Evolutionary conservation across 2,113 vertebrate genomes (phyloP).

Genomic region (Ictalurus furcatus): DNA sequence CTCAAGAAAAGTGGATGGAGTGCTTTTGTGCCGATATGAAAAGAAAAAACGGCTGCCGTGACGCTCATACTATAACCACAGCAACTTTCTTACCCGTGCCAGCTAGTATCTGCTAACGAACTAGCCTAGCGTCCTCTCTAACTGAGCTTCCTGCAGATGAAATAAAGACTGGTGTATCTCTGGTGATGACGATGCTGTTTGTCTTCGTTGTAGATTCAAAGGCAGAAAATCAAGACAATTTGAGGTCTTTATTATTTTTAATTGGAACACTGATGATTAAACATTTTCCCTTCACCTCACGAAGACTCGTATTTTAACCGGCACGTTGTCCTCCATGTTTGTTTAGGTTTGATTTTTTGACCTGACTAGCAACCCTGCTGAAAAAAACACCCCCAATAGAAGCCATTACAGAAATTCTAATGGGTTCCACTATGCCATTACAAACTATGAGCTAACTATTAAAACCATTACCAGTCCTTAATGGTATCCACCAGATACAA

Average conservation of each 20-base stretch:
- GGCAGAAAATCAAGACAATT: neutral
- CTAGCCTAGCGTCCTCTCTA: neutral
- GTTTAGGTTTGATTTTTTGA: too few relatives aligned
- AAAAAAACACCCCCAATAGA: too few relatives aligned
- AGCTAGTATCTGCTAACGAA: neutral
- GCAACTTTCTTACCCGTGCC: neutral
- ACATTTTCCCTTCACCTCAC: neutral
- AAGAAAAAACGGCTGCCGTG: neutral
- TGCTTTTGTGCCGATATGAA: neutral
- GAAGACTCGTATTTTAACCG: neutral
- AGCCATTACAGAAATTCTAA: too few relatives aligned
- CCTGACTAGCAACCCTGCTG: too few relatives aligned
- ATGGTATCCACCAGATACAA: too few relatives aligned
- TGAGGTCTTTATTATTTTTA: neutral
- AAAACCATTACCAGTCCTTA: too few relatives aligned
- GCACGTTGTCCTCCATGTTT: neutral
- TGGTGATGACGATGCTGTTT: neutral
- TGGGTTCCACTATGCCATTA: too few relatives aligned
- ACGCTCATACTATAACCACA: neutral
- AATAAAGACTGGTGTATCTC: neutral
- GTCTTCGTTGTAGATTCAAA: neutral
- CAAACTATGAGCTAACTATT: too few relatives aligned
- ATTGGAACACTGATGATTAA: neutral
- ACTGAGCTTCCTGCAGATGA: neutral
- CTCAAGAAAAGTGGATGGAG: neutral